Evolutionary conservation across 2,888 invertebrate species (phyloP), one percentile per base, ranked within the genome.

Genomic region (Tryphoninae sp.): DNA sequence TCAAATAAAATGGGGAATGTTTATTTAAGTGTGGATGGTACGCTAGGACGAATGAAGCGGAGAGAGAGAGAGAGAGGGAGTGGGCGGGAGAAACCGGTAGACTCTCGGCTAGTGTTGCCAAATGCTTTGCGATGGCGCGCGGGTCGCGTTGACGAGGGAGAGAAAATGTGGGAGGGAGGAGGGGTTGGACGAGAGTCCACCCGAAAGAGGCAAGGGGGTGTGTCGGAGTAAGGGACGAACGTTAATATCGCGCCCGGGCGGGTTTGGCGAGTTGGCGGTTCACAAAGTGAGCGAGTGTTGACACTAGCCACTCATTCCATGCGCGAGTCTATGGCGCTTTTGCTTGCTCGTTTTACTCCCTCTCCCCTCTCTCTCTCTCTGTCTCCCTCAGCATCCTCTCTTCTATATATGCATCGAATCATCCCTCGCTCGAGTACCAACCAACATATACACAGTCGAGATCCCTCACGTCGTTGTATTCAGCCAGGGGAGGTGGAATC

Each of bases 281-380:
- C 90, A 90, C 90, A 91, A 91, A 91, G 90, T 90, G 90, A 90
- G 89, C 89, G 90, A 90, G 87, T 90, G 90, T 91, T 91, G 91
- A 91, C 90, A 90, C 88, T 90, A 84, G 88, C 88, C 89, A 87
- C 88, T 89, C 88, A 85, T 89, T 90, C 88, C 88, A 83, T 78
- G 62, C 51, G 58, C 49, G 58, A 73, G 69, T 13, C 82, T 82
- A 78, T 64, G 49, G 62, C 55, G 81, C 33, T 33, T 33, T 33
- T 33, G 33, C 33, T 33, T 33, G 33, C 33, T 33, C 33, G 6
- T 80, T 80, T 68, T 62, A 58, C 72, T 45, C 49, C 78, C 84
- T 49, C 83, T 79, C 23, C 77, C 40, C 16, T 69, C 80, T 82
- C 83, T 79, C 81, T 77, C 65, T 77, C 62, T 62, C 83, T 81